These are phyloP conservation scores for Reinhardtius hippoglossoides DNA, from an alignment of 2,113 vertebrate species.

Conservation along the genomic window DNA sequence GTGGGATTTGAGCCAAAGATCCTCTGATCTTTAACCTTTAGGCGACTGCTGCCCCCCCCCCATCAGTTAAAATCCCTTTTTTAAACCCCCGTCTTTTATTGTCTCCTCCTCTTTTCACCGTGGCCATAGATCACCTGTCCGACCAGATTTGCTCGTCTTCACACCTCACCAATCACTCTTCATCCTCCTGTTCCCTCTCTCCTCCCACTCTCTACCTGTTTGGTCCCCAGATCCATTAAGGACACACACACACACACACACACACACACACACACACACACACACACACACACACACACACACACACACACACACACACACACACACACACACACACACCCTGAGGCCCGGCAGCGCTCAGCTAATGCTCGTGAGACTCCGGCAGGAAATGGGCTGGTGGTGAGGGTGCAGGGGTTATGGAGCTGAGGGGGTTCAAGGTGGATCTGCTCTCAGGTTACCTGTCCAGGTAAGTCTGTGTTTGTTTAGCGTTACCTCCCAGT, in stretches of 20 bases:
- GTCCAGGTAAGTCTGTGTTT: constrained; percentile 84
- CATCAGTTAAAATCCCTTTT: constrained; percentile 41
- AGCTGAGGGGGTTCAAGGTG: constrained; percentile 45
- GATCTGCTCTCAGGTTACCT: constrained; percentile 81
- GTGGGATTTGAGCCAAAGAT: constrained; percentile 33
- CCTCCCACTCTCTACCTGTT: constrained; percentile 33
- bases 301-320: constrained; percentile 36
- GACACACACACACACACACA: constrained; percentile 36
- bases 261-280: constrained; percentile 31
- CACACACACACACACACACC: constrained; percentile 47
- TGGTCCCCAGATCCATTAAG: constrained; percentile 63
- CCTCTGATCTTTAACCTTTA: constrained; percentile 48
- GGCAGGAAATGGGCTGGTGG: constrained; percentile 65
- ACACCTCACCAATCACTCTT: constrained; percentile 80
- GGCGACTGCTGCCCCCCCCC: constrained; percentile 26
- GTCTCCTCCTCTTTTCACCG: constrained; percentile 1
- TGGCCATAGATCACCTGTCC: constrained; percentile 65
- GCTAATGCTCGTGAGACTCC: constrained; percentile 61
- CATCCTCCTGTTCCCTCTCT: constrained; percentile 28
- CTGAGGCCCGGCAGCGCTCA: constrained; percentile 24
- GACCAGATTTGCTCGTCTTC: constrained; percentile 63
- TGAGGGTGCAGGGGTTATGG: background rate
- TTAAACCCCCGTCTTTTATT: background rate
- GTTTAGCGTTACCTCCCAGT: constrained; percentile 77
- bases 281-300: constrained; percentile 38